These are phyloP conservation scores for Drusus annulatus DNA, from an alignment of 1,140 invertebrate species.

Conservation along the genomic window DNA sequence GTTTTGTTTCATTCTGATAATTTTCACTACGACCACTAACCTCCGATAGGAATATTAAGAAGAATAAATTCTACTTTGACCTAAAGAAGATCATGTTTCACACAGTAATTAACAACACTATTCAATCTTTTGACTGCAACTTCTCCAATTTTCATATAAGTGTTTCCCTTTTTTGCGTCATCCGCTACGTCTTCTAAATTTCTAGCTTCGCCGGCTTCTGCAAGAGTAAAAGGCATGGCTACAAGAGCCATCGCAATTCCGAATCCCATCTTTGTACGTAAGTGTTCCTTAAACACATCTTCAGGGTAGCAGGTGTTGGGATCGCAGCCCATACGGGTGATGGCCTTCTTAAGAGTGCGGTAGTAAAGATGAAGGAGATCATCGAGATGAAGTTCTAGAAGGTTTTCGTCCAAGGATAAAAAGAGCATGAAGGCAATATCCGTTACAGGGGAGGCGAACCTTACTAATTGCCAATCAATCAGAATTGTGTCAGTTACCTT, in stretches of 20 bases:
- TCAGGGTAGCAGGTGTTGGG: conserved; percentile 67
- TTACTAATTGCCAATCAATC: too few relatives aligned
- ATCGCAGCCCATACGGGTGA: conserved; percentile 64
- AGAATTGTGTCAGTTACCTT: too few relatives aligned
- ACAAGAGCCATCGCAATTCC: not conserved
- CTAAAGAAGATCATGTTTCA: not conserved
- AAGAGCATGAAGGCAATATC: too few relatives aligned
- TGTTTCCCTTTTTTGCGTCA: not conserved
- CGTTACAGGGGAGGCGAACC: too few relatives aligned
- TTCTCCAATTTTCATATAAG: not conserved
- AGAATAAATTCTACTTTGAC: too few relatives aligned
- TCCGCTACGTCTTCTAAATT: not conserved
- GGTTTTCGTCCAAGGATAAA: too few relatives aligned
- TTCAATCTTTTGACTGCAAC: not conserved
- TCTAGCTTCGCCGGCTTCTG: not conserved
- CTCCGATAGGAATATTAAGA: too few relatives aligned
- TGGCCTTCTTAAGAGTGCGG: conserved; percentile 62
- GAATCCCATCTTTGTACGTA: not conserved
- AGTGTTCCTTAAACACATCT: conserved; percentile 63
- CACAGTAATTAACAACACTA: not conserved
- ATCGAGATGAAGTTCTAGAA: too few relatives aligned
- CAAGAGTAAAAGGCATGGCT: not conserved
- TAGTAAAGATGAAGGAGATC: too few relatives aligned
- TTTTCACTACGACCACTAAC: too few relatives aligned
- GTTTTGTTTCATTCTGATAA: too few relatives aligned